Evolutionary conservation across 2,888 invertebrate genomes (phyloP).

Genomic region (Drosophila mayaguana): DNA sequence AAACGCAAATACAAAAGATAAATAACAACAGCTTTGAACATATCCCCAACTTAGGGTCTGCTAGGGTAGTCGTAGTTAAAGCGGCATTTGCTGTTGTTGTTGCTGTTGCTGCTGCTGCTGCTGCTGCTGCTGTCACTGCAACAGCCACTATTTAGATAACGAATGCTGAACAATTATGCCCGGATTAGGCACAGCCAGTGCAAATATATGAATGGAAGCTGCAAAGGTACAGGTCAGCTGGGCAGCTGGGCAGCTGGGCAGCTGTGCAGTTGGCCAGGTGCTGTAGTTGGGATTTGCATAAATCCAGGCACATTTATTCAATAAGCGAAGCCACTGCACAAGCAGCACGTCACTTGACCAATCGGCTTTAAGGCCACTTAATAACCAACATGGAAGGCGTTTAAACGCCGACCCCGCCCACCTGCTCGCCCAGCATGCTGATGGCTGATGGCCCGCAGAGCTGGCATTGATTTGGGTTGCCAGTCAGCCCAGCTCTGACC

Average conservation of each 20-base stretch:
- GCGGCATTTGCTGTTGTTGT: background rate
- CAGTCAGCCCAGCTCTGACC: background rate
- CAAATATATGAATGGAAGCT: constrained; percentile 26
- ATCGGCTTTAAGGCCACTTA: constrained; percentile 78
- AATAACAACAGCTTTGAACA: constrained; percentile 48
- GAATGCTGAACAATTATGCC: constrained; percentile 72
- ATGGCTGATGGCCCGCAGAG: constrained; percentile 61
- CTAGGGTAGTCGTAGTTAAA: constrained; percentile 26
- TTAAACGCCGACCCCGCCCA: constrained; percentile 30
- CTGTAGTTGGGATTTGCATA: constrained; percentile 67
- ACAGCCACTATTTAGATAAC: constrained; percentile 54
- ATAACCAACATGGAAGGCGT: constrained; percentile 64
- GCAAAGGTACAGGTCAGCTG: background rate
- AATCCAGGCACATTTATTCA: constrained; percentile 73
- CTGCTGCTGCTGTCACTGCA: constrained; percentile 30
- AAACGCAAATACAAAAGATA: constrained; percentile 46
- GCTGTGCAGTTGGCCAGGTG: constrained; percentile 14
- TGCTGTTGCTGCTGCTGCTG: constrained; percentile 28
- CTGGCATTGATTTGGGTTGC: constrained; percentile 75
- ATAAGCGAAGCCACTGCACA: constrained; percentile 48
- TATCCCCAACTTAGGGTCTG: constrained; percentile 21
- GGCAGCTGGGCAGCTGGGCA: background rate
- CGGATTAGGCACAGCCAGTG: constrained; percentile 54
- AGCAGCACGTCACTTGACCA: constrained; percentile 35
- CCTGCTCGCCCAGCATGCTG: constrained; percentile 19